Conservation (phyloP, 1,140 invertebrate genomes). For the Gonatopus flavifemur region DNA sequence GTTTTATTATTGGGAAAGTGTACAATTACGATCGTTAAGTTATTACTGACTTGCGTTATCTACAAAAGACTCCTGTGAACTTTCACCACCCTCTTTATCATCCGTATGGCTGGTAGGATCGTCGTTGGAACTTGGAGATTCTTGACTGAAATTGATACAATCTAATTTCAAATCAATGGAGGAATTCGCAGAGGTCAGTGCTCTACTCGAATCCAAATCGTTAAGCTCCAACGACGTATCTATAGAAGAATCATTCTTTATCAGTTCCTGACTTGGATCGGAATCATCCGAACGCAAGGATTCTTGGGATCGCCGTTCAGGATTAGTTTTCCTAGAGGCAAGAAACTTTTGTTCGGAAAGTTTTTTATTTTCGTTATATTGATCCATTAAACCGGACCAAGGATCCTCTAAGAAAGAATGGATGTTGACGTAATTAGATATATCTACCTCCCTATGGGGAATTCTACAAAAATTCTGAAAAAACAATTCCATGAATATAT, state of each 20-base stretch:
- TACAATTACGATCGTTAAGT: too few species aligned
- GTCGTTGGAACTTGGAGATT: too few species aligned
- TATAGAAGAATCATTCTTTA: conserved; percentile 5
- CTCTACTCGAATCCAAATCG: conserved; percentile 8
- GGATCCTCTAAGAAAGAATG: conserved; percentile 40
- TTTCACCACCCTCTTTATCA: too few species aligned
- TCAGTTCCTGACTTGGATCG: conserved; percentile 3
- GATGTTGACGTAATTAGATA: conserved; percentile 31
- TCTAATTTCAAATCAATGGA: conserved; percentile 12
- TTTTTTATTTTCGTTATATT: conserved; percentile 18
- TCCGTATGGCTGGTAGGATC: too few species aligned
- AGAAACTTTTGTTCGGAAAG: too few species aligned
- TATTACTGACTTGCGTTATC: too few species aligned
- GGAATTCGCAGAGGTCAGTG: conserved; percentile 5
- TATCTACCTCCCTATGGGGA: conserved; percentile 13
- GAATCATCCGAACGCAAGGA: too few species aligned
- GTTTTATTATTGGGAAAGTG: too few species aligned
- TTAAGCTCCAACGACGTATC: conserved; percentile 5
- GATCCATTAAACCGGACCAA: conserved; percentile 31
- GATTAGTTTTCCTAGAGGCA: too few species aligned
- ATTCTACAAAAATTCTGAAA: conserved; percentile 23
- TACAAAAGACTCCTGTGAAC: too few species aligned
- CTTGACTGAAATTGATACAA: conserved; percentile 8
- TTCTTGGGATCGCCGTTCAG: too few species aligned
- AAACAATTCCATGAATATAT: neutral